Evolutionary conservation across 1,140 invertebrate genomes (phyloP), one percentile per base, ranked within the genome.

Genomic region (Drosophila oshimai): DNA sequence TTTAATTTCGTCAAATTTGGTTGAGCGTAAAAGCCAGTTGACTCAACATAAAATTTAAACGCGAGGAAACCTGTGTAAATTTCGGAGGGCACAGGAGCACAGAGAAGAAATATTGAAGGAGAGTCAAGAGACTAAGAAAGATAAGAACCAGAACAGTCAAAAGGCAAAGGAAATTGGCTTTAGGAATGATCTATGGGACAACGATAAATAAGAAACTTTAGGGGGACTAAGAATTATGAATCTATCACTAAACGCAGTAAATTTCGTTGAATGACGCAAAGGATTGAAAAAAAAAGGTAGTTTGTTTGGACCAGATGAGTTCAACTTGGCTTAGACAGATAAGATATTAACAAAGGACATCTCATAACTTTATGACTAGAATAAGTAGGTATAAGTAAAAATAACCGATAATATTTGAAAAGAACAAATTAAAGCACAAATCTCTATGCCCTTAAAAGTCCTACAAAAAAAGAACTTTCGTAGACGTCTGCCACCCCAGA

Each of bases 1-100:
- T 64, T 50, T 71, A 60, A 71, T 71, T 50, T 60, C 28, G 15
- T 42, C 39, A 50, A 57, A 60, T 60, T 70, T 60, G 37, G 29
- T 18, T 12, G 42, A 58, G 24, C 24, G 44, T 55, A 57, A 69
- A 46, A 20, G 13, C 20, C 31, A 45, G 41, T 70, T 13, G 51
- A 69, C 33, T 47, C 47, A 28, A 41, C 42, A 69, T 9, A 20
- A 41, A 67, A 22, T 47, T 22, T 29, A 28, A 50, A 17, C 17
- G 13, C 10, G 10, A 22, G 17, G 31, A 18, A 34, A 61, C 10
- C 13, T 13, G 2, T 9, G 12, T 26, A 5, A 7, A 17, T 18
- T n/a, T n/a, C n/a, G 18, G 5, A 6, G 31, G 13, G 13, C 4
- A 17, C 12, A 10, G 28, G 15, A 6, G 15, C 6, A 7, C 7